Base-by-base conservation (phyloP, 2,888 invertebrate genomes). In the Xanthia togata region DNA sequence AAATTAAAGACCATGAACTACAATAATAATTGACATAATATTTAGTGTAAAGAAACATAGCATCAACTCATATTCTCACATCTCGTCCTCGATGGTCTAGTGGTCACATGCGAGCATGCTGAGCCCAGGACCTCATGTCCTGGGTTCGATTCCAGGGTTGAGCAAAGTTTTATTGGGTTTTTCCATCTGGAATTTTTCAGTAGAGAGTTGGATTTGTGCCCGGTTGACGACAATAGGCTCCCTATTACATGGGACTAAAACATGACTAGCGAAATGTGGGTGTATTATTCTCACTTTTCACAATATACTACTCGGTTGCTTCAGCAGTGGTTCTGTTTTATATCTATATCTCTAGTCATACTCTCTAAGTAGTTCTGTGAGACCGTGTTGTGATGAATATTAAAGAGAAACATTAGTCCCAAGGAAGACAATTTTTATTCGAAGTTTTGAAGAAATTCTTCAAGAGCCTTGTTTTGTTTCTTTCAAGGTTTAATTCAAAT, bases 401-500 rank as follows among this genome's bases (percentile, higher is more conserved):
- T 60, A 72, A 72, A 26, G 6, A 53, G 35, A 35, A 17, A 68
- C 35, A 47, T 76, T 55, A 55, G n/a, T 74, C 23, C n/a, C 6
- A 23, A 79, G 1, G 9, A 73, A 5, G 38, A 53, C 8, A 38
- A 60, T 76, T 65, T 76, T 70, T 70, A 65, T 65, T 65, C 41
- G 4, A 60, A 57, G 44, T 59, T 82, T 60, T 78, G 70, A 77
- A 79, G 35, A 71, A 60, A 63, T 62, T 71, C 31, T 50, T 55
- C 44, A 59, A 71, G 11, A 63, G 50, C 59, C 62, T 60, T 44
- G 47, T 53, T 68, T 55, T 47, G 38, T 41, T 78, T 57, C 20
- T 44, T 69, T 69, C 63, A 44, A 79, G 60, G 88, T 88, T 86
- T 82, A 77, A 79, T 87, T 87, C 80, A 88, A 90, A 89, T 90